phyloP scores from a whole-genome alignment of 2,888 invertebrate species.

The Oscheius sp. region DNA sequence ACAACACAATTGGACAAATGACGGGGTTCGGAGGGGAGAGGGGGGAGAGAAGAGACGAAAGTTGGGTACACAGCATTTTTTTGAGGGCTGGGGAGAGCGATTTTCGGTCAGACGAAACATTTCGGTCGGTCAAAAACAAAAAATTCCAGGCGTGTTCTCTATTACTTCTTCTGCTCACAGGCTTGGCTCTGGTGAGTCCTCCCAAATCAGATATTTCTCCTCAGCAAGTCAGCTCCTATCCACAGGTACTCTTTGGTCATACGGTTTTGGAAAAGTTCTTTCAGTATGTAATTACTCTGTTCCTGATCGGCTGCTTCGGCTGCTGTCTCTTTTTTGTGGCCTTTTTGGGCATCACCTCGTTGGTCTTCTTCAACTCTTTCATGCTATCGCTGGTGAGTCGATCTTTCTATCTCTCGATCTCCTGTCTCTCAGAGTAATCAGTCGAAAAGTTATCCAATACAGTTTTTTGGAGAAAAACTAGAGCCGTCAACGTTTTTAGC shows the following conservation, averaged over 20 bases:
- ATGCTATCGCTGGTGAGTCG: constrained; percentile 36
- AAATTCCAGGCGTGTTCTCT: constrained; percentile 25
- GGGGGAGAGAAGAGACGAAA: not conserved
- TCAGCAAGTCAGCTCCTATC: constrained; percentile 25
- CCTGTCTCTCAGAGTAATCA: too few relatives aligned
- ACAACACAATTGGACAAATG: too few relatives aligned
- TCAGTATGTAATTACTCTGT: constrained; percentile 37
- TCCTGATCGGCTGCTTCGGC: constrained; percentile 30
- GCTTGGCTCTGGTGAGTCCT: constrained; percentile 32
- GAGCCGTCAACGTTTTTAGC: too few relatives aligned
- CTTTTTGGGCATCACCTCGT: constrained; percentile 30
- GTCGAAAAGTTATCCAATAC: too few relatives aligned
- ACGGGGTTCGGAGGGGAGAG: too few relatives aligned
- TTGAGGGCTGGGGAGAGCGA: not conserved
- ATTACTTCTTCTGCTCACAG: constrained; percentile 6
- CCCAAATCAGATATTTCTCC: constrained; percentile 35
- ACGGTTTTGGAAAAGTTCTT: not conserved
- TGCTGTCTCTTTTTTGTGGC: constrained; percentile 31
- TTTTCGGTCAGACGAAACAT: not conserved
- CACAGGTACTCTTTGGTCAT: constrained; percentile 21
- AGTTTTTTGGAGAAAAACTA: too few relatives aligned
- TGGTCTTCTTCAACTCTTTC: constrained; percentile 37
- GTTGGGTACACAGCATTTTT: not conserved
- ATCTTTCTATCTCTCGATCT: not conserved
- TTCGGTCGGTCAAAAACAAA: not conserved